Base-by-base conservation (phyloP, 1,140 invertebrate genomes). In the Neomicropteryx cornuta region DNA sequence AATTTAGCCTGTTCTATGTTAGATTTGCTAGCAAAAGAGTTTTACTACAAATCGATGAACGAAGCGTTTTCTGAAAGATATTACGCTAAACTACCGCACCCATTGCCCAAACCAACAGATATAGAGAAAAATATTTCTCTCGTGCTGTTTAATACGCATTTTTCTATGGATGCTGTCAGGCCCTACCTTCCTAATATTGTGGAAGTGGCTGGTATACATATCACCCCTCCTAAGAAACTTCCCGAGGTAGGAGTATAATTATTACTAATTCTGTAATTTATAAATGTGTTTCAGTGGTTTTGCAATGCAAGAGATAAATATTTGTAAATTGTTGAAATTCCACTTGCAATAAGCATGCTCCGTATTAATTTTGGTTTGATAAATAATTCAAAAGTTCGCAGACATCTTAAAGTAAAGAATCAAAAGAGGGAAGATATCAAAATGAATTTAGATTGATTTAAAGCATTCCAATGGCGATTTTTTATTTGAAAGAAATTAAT, bases 121-220 rank as follows among this genome's bases (percentile, higher is more conserved):
- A 43, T 77, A 35, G 61, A 68, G 39, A 60, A 58, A n/a, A 71
- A 71, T 44, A 61, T 72, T 4, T 71, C 66, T 14, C 44, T 79
- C 36, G 52, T 75, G 33, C 55, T 80, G 22, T 52, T 67, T 17
- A 72, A 69, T 42, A 62, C 56, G 8, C 71, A 75, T 57, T 63
- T 62, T 4, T 57, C 60, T 22, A 49, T 70, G 30, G 55, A 65
- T 38, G 49, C 60, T 23, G 56, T 64, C 0, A 50, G 68, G 28
- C 62, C 73, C 4, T 52, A 58, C 18, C 58, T 68, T 46, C 71
- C 71, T 0, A 59, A 54, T 3, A 58, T 72, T 0, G 49, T 75
- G 3, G 50, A 68, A 47, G 60, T 75, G 41, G 70, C 61, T 6
- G 72, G 72, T 3, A 58, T 67, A 14, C 71, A 73, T 44, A 62